These are phyloP conservation scores for Cyprinodon tularosa DNA, from an alignment of 2,113 vertebrate species.

Conservation along the genomic window DNA sequence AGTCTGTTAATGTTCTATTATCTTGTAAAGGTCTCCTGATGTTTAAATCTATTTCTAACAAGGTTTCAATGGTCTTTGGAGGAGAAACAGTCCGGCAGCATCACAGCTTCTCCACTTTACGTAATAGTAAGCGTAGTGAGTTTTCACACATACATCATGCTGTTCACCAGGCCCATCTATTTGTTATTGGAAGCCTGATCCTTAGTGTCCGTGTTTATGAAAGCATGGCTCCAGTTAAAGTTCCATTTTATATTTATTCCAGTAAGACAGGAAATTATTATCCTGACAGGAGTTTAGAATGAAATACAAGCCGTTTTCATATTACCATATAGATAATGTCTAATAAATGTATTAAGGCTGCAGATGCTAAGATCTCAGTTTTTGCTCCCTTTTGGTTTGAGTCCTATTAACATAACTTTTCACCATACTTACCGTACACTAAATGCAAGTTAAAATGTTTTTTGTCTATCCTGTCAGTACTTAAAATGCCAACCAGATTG, in stretches of 20 bases:
- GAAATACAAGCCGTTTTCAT: too few species aligned
- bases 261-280: neutral
- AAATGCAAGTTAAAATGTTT: too few species aligned
- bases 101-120: neutral
- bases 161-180: neutral
- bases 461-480: too few species aligned
- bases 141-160: neutral
- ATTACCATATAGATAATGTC: too few species aligned
- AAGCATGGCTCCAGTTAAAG: neutral
- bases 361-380: neutral
- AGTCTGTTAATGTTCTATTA: neutral
- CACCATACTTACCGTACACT: neutral
- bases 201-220: neutral
- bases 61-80: neutral
- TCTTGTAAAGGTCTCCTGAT: neutral
- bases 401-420: neutral
- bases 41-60: neutral
- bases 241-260: neutral
- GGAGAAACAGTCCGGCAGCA: neutral
- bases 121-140: neutral
- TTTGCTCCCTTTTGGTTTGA: neutral
- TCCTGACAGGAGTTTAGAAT: too few species aligned
- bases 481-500: too few species aligned
- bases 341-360: neutral
- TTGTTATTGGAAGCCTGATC: neutral